Conservation (phyloP, 2,797 vertebrate genomes). For the Pelobates cultripes region DNA sequence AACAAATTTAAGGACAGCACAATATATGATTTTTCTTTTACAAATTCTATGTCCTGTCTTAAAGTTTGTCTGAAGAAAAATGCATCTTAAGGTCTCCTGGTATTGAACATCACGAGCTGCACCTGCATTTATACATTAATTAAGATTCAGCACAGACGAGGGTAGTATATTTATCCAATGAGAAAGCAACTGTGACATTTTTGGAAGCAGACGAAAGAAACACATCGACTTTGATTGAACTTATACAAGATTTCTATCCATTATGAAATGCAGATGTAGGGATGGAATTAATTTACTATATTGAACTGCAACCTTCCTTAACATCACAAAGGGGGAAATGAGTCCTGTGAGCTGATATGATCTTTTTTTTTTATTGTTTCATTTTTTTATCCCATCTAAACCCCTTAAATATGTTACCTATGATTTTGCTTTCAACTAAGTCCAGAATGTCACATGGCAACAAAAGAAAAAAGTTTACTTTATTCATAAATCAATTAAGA, state of each 20-base stretch:
- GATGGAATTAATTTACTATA: conserved; percentile 54
- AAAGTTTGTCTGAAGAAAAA: neutral
- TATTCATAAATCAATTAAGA: conserved; percentile 46
- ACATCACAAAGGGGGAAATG: conserved; percentile 45
- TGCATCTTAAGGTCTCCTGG: neutral
- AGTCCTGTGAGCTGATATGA: conserved; percentile 35
- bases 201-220: conserved; percentile 56
- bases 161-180: conserved; percentile 31
- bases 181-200: conserved; percentile 33
- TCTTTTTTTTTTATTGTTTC: conserved; percentile 15
- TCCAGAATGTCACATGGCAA: conserved; percentile 33
- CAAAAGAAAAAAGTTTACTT: neutral
- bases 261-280: conserved; percentile 55
- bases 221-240: conserved; percentile 47
- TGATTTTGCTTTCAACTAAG: conserved; percentile 42
- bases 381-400: neutral
- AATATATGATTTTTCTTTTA: too few relatives aligned
- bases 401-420: conserved; percentile 42
- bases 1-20: too few relatives aligned
- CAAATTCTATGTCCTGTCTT: too few relatives aligned
- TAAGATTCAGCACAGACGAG: conserved; percentile 37
- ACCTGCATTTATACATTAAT: conserved; percentile 59
- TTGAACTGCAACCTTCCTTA: conserved; percentile 51
- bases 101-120: neutral
- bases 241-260: conserved; percentile 32